A percentile compares a stretch with the other conserved stretches of the same genome.
phyloP scores from a whole-genome alignment of 2,113 vertebrate genomes.

The Megaleporinus macrocephalus region DNA sequence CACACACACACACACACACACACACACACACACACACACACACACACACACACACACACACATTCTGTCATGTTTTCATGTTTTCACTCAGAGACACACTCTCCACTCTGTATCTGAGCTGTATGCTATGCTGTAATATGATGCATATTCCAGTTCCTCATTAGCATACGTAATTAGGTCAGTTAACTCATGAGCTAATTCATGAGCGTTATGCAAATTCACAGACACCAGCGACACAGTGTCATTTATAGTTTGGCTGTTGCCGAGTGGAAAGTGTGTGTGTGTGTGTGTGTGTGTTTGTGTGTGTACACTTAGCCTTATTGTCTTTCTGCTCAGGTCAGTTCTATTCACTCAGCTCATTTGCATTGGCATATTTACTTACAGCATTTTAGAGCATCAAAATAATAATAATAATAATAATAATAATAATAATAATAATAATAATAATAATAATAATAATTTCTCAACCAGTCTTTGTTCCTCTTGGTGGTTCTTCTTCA shows the following conservation, averaged over 20 bases:
- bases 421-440: too few relatives aligned
- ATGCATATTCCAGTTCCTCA: constrained; percentile 40
- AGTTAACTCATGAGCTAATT: neutral
- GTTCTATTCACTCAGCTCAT: too few relatives aligned
- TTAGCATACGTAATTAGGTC: constrained; percentile 45
- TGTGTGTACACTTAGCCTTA: constrained; percentile 8
- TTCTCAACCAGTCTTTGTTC: too few relatives aligned
- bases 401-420: too few relatives aligned
- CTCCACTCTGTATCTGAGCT: neutral
- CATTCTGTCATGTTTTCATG: neutral
- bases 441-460: too few relatives aligned
- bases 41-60: constrained; percentile 22
- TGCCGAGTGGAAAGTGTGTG: neutral
- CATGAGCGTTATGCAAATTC: constrained; percentile 12
- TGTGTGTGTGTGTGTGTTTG: constrained; percentile 32
- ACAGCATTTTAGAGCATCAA: neutral
- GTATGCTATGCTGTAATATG: neutral
- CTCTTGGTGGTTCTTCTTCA: too few relatives aligned
- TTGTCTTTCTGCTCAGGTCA: neutral
- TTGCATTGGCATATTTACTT: neutral
- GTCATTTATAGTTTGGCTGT: constrained; percentile 10
- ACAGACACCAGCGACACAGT: neutral
- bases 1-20: too few relatives aligned
- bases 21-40: constrained; percentile 2
- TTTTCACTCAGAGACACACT: neutral